Base-by-base conservation (phyloP, 2,113 vertebrate genomes). In the Talpa occidentalis region DNA sequence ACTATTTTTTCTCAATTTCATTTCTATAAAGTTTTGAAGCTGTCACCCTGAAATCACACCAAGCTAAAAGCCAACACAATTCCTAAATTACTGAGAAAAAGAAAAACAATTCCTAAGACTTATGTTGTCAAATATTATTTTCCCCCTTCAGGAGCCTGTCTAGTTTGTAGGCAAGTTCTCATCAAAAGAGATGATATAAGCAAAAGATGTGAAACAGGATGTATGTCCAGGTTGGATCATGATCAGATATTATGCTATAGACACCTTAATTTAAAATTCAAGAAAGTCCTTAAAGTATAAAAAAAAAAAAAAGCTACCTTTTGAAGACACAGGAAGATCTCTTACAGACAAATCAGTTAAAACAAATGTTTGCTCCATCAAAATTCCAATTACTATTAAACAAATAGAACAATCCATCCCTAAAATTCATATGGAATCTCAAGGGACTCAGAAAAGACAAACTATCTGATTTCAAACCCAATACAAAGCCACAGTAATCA, bases 21-120 rank as follows among this genome's bases (percentile, higher is more conserved):
- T 85, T 84, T 77, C 54, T 37, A 76, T 40, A 83, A 94, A 93
- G 40, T 94, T 94, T 89, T 91, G 90, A 91, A 90, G 67, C 59
- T 90, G 30, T 69, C 37, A 81, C 9, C 19, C 24, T 74, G 59
- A 94, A 89, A 69, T 28, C 17, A 93, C 19, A 1, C 19, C 28
- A 67, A 28, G 17, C 9, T 78, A 73, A 81, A 72, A 83, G 35
- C 37, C 30, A 76, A 72, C 2, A 67, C 3, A 88, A 90, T 21
- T 79, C 17, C 37, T 93, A 47, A 67, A 85, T 78, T 67, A 77
- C 32, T 69, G 42, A 79, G 56, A 66, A 87, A 89, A 80, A 77
- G 11, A 89, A 12, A 47, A 10, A 77, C 0, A 78, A 44, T 76
- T 35, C 14, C 44, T 40, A 95, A 92, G 35, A 87, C 4, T 47